Evolutionary conservation across 2,888 invertebrate species (phyloP).

Genomic region (Eupithecia pulchellata): DNA sequence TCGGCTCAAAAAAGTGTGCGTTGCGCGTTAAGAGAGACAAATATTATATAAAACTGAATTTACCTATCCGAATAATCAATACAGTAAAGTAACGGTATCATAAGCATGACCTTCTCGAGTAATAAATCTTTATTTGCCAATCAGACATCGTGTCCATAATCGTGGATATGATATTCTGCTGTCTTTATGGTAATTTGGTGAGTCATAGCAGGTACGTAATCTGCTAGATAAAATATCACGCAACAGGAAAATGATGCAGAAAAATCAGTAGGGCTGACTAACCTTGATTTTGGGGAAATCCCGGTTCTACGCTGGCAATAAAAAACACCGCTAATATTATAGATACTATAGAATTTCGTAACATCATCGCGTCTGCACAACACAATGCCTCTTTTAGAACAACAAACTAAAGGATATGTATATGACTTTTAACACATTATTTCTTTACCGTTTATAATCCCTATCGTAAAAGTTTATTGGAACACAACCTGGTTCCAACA

Average conservation of each 20-base stretch:
- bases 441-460: conserved; percentile 2
- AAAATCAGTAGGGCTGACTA: background rate
- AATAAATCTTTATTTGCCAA: too few species aligned
- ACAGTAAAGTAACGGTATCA: background rate
- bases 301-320: background rate
- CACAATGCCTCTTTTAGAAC: background rate
- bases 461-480: conserved; percentile 11
- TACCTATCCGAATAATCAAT: background rate
- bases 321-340: background rate
- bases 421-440: conserved; percentile 8
- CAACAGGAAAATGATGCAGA: conserved; percentile 2
- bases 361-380: background rate
- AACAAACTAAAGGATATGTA: background rate
- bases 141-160: too few species aligned
- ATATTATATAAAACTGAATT: too few species aligned
- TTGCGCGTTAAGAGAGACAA: too few species aligned
- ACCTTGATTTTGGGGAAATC: conserved; percentile 8
- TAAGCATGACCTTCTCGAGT: too few species aligned
- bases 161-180: too few species aligned
- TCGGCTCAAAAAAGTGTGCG: too few species aligned
- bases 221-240: background rate
- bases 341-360: background rate
- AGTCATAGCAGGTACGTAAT: background rate
- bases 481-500: conserved; percentile 14
- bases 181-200: too few species aligned